phyloP scores from a whole-genome alignment of 2,888 invertebrate species.

The Eledone cirrhosa region DNA sequence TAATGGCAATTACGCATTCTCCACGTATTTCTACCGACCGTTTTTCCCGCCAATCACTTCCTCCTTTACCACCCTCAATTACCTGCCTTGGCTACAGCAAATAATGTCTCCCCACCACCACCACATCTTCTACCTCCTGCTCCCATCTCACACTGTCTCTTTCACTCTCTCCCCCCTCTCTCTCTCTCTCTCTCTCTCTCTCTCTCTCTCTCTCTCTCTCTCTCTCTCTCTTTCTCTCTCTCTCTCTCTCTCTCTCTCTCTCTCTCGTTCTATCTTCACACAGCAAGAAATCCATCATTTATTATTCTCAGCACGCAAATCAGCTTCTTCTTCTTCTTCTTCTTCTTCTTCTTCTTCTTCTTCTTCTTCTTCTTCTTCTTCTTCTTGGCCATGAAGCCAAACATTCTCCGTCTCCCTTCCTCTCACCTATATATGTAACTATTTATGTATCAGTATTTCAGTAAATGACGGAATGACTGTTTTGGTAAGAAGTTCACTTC shows the following conservation, averaged over 20 bases:
- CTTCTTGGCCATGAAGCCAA: slow-evolving; percentile 18
- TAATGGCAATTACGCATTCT: neutral
- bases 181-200: too few relatives aligned
- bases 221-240: neutral
- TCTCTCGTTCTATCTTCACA: neutral
- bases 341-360: neutral
- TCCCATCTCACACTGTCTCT: too few relatives aligned
- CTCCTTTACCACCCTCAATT: neutral
- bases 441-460: too few relatives aligned
- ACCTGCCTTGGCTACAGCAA: too few relatives aligned
- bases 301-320: neutral
- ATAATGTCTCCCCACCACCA: too few relatives aligned
- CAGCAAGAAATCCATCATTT: neutral
- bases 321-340: neutral
- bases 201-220: neutral
- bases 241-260: neutral
- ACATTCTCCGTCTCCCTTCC: slow-evolving; percentile 33
- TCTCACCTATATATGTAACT: too few relatives aligned
- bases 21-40: neutral
- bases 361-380: neutral
- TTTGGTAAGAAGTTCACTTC: too few relatives aligned
- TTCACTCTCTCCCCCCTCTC: too few relatives aligned
- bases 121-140: too few relatives aligned
- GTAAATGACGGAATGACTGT: too few relatives aligned
- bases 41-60: neutral